Conservation (phyloP, 2,113 vertebrate species). For the Anoura caudifer region DNA sequence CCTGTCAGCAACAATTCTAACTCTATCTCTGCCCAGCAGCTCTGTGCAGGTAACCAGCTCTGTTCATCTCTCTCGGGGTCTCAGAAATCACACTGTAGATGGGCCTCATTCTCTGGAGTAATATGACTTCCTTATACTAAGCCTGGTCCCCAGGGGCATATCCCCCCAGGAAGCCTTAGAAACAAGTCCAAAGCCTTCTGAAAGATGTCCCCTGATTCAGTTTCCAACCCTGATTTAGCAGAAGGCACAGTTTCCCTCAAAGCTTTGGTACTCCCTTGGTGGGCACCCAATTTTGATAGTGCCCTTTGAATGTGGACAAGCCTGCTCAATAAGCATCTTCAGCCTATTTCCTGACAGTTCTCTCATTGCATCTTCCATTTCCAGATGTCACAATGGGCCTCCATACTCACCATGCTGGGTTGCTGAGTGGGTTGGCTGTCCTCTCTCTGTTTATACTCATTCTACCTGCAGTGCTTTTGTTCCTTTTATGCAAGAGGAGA, state of each 20-base stretch:
- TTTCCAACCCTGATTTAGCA: not conserved
- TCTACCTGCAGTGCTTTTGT: not conserved
- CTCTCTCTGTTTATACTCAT: not conserved
- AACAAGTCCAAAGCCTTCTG: not conserved
- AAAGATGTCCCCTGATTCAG: not conserved
- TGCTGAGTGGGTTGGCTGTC: not conserved
- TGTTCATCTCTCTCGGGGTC: not conserved
- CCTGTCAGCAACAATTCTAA: conserved; percentile 63
- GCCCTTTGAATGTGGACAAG: not conserved
- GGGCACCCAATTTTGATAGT: not conserved
- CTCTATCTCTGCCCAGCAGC: conserved; percentile 29
- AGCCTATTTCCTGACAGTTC: not conserved
- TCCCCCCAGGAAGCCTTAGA: not conserved
- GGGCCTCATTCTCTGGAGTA: not conserved
- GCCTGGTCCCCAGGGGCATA: not conserved
- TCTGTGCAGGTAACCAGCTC: conserved; percentile 50
- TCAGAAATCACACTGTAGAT: not conserved
- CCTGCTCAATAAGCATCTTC: not conserved
- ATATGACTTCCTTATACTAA: not conserved
- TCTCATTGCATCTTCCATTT: conserved; percentile 27
- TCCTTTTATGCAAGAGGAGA: not conserved
- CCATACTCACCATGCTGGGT: rapidly evolving
- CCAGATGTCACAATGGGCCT: not conserved
- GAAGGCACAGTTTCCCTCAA: not conserved
- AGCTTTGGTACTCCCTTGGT: not conserved